These are phyloP conservation scores for Callaeas wilsoni DNA, from an alignment of 2,113 vertebrate genomes.

Conservation along the genomic window DNA sequence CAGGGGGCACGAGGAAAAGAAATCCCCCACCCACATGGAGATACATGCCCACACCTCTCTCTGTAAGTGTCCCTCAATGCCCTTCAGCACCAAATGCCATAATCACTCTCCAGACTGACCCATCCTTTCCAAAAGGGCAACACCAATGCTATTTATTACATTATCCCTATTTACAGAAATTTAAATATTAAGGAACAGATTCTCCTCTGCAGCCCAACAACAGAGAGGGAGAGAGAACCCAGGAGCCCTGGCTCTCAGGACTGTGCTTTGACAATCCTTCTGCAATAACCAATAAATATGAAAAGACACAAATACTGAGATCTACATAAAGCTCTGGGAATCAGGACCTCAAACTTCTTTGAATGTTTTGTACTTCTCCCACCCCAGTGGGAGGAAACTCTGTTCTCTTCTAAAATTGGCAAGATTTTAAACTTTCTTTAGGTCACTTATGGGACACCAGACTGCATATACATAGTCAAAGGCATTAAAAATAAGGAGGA, in stretches of 20 bases:
- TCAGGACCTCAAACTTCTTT: not conserved
- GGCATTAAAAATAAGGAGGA: not conserved
- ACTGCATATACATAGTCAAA: not conserved
- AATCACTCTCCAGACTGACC: not conserved
- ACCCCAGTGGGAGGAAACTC: not conserved
- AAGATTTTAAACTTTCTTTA: not conserved
- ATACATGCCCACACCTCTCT: not conserved
- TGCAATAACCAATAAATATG: not conserved
- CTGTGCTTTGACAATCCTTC: accelerated
- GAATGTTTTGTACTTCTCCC: not conserved
- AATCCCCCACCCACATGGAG: not conserved
- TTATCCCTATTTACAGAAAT: not conserved
- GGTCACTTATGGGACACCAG: not conserved
- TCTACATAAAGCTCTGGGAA: not conserved
- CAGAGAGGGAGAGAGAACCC: not conserved
- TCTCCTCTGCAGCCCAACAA: not conserved
- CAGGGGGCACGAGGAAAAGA: not conserved
- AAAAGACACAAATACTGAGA: not conserved
- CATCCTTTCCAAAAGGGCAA: not conserved
- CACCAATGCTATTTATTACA: not conserved
- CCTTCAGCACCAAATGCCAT: not conserved
- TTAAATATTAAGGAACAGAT: not conserved
- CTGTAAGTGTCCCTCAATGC: not conserved
- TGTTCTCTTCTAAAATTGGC: not conserved
- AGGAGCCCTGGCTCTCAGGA: not conserved